These are phyloP conservation scores for Andrena hattorfiana DNA, from an alignment of 2,888 invertebrate species.

Conservation along the genomic window DNA sequence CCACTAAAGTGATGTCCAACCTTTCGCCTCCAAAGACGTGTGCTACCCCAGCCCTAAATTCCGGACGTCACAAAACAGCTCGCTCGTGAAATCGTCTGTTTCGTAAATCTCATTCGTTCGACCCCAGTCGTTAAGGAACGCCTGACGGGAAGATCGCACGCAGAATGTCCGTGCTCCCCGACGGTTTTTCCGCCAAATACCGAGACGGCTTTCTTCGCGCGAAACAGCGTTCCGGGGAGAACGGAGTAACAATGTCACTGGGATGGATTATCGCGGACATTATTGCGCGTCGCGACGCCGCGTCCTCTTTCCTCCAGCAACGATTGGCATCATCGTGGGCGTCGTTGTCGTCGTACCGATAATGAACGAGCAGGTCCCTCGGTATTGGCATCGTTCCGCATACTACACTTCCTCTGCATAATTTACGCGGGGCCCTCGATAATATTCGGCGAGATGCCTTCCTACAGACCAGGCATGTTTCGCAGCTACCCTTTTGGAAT, in stretches of 20 bases:
- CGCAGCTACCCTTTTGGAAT: slow-evolving; percentile 64
- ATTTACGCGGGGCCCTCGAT: slow-evolving; percentile 63
- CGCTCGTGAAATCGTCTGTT: no score
- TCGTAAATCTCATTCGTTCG: no score
- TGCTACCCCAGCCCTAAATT: no score
- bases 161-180: not conserved
- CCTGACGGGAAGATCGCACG: not conserved
- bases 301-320: slow-evolving; percentile 21
- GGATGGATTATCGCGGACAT: slow-evolving; percentile 61
- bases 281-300: slow-evolving; percentile 53
- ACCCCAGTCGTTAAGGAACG: not conserved
- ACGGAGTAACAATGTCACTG: slow-evolving; percentile 40
- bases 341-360: slow-evolving; percentile 60
- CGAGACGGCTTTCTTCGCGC: not conserved
- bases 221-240: slow-evolving; percentile 4
- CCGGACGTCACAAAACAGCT: no score
- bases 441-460: slow-evolving; percentile 66
- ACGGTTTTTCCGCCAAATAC: slow-evolving; percentile 1
- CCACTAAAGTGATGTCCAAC: no score
- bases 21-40: no score
- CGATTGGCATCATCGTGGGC: slow-evolving; percentile 50
- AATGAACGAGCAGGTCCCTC: slow-evolving; percentile 63
- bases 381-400: slow-evolving; percentile 62
- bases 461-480: slow-evolving; percentile 30
- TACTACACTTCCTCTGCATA: slow-evolving; percentile 62